Conservation (phyloP, 2,113 vertebrate species). For the Chloebia gouldiae region DNA sequence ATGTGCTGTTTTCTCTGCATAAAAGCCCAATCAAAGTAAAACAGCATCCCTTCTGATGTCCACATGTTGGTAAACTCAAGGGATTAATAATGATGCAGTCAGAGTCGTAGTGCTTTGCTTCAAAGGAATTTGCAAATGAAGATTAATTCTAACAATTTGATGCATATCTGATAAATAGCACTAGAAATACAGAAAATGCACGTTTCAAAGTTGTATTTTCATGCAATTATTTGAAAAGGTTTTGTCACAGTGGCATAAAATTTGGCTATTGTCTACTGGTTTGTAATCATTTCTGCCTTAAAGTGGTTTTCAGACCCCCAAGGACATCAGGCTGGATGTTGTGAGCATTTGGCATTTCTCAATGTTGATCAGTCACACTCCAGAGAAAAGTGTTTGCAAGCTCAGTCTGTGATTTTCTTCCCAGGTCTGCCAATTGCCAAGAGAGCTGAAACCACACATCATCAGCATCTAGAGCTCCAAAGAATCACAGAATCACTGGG, state of each 20-base stretch:
- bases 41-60: background rate
- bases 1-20: background rate
- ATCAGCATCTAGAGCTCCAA: background rate
- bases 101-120: background rate
- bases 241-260: background rate
- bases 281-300: background rate
- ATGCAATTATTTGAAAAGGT: constrained; percentile 49
- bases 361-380: background rate
- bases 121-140: constrained; percentile 42
- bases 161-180: constrained; percentile 34
- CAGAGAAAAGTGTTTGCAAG: background rate
- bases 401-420: background rate
- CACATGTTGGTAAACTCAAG: background rate
- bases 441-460: background rate
- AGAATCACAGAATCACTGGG: background rate
- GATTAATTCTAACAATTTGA: constrained; percentile 58
- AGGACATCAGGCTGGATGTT: background rate
- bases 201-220: background rate
- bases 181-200: background rate
- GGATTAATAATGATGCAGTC: constrained; percentile 8
- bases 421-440: background rate
- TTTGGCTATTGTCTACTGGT: constrained; percentile 12
- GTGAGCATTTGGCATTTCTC: background rate
- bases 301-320: background rate
- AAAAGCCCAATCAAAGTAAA: constrained; percentile 13